Evolutionary conservation across 2,888 invertebrate genomes (phyloP), one percentile per base, ranked within the genome.

Genomic region (Microdon myrmicae): DNA sequence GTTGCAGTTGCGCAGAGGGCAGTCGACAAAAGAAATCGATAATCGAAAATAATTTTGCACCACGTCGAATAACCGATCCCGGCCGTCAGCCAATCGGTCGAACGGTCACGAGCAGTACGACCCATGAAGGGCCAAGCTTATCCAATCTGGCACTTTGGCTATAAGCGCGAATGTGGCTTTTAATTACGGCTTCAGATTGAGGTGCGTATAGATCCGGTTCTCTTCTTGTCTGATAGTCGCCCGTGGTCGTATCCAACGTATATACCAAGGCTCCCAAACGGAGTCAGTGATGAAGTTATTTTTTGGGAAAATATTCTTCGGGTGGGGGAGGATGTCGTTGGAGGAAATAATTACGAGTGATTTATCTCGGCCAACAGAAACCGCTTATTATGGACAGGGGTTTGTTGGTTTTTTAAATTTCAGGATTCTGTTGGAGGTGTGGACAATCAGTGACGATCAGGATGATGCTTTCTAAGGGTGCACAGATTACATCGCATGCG

Each of bases 21-120:
- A 60, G 60, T 54, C 60, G 60, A 60, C 60, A 60, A 60, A 60
- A 55, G 60, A 38, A 60, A 60, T 60, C 60, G 60, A 55, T 60
- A 60, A 60, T 60, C 60, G 55, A 47, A 55, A 60, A 55, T 60
- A 60, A 60, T 60, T 60, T 60, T 60, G 32, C 34, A 17, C 22
- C 22, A 22, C 19, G 22, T 28, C 32, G 23, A n/a, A n/a, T n/a
- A n/a, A n/a, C 13, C 45, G 16, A n/a, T 39, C 37, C 17, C 7
- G 16, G 19, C 17, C 23, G 23, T 37, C 19, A 20, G 38, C 8
- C 32, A 17, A 26, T 34, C 43, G 56, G 51, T 51, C 44, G 51
- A 22, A 34, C 28, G 58, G 49, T 58, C 58, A 58, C 58, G 58
- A 58, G 51, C 51, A 32, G 29, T 23, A 16, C 20, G 35, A 13